Evolutionary conservation across 2,113 vertebrate genomes (phyloP), one percentile per base, ranked within the genome.

Genomic region (Nerophis lumbriciformis): DNA sequence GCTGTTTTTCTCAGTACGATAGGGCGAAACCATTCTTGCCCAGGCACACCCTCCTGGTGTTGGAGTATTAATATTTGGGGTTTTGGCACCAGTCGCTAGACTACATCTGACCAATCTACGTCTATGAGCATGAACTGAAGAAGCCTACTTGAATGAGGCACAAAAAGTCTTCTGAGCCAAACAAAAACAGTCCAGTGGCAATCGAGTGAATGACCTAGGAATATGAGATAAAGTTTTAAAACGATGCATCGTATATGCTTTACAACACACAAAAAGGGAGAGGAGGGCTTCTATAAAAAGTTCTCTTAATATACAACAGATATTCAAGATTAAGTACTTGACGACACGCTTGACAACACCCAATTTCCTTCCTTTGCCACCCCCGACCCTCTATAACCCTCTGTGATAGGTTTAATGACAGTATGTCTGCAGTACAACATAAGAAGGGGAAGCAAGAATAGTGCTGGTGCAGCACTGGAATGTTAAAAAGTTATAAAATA

Each of bases 251-350:
- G 68, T 35, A 36, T 11, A 13, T 5, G 80, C 66, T 84, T 71
- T 60, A 76, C 61, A 56, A 53, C 76, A 65, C 61, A 48, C 6
- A 63, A 73, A 61, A 66, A 35, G 61, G 9, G 71, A 53, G 65
- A 47, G 60, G 66, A 66, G 71, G 64, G 54, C 53, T 68, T 59
- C 61, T 57, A 61, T 61, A 71, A 80, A 80, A 78, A 69, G 76
- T 79, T 54, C 73, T 77, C 75, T 88, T 87, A 85, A 88, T 84
- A 85, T 79, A 74, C 55, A 28, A 71, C 79, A 89, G 81, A 88
- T 89, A 88, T 89, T 87, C 71, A 69, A 87, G 88, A 92, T 89
- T 83, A 89, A 90, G 83, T 75, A 80, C 84, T 84, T 77, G 65
- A 79, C 69, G 78, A 85, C 80, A 88, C 71, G 83, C 88, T 85